Evolutionary conservation across 2,797 vertebrate species (phyloP), one percentile per base, ranked within the genome.

Genomic region (Arvicola amphibius): DNA sequence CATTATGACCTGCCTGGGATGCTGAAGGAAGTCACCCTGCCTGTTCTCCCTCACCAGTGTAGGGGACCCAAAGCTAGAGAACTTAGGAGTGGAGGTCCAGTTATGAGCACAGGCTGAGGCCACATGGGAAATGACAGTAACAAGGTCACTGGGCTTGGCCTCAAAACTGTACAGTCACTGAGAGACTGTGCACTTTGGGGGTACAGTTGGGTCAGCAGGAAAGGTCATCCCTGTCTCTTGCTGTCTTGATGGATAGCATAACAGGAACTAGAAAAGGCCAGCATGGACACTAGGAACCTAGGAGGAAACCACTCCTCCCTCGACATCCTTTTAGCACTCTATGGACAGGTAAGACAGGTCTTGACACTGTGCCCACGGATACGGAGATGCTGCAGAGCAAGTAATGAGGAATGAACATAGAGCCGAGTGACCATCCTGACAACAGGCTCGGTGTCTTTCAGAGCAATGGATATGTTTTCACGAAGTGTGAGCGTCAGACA

Each of bases 191-290:
- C 37, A 34, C 37, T 61, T 43, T 34, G 37, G 53, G 27, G 46
- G 13, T n/a, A 90, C 51, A 81, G 40, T 13, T 71, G 76, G 69
- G n/a, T 34, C 40, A 94, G 56, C n/a, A 92, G 46, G 43, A 80
- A 51, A 53, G 85, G 32, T 53, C 74, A 87, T 71, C 13, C n/a
- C 37, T 76, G 48, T 76, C 4, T 14, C 16, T 40, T 78, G 61
- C 5, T 46, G 34, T 3, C 73, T 40, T 67, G 48, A 56, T 6
- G 59, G n/a, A 71, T 32, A n/a, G 14, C 29, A 21, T 19, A 59
- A 27, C 40, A 79, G 78, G 53, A 83, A 88, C 46, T 79, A 88
- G 85, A 80, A 86, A 77, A 94, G 53, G 51, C 43, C 90, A 91
- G 84, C 16, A 6, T 37, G 56, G 90, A 12, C 67, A 32, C 19